Percentiles rank a stretch among this genome's conserved stretches.
phyloP scores from a whole-genome alignment of 2,888 invertebrate genomes.

The Leucophora obtusa region DNA sequence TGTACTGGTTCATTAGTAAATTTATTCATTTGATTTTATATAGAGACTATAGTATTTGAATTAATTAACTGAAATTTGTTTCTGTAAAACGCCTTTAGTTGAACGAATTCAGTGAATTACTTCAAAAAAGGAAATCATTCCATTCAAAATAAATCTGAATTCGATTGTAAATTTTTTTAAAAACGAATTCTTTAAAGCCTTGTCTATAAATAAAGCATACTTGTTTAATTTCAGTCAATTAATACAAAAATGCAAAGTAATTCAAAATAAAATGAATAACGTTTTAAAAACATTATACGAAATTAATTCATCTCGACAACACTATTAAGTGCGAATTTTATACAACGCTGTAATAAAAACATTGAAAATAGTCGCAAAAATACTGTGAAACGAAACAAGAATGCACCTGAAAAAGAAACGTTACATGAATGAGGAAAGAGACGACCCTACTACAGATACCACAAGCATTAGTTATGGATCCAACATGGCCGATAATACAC shows the following conservation, averaged over 20 bases:
- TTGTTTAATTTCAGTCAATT: neutral
- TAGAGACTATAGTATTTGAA: no score
- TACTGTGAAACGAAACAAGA: constrained; percentile 64
- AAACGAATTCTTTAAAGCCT: no score
- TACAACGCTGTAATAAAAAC: constrained; percentile 42
- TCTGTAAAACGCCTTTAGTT: no score
- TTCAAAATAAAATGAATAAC: constrained; percentile 9
- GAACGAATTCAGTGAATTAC: no score
- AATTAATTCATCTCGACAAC: constrained; percentile 20
- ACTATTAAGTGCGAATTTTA: constrained; percentile 28
- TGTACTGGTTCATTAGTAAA: no score
- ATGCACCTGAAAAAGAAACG: constrained; percentile 77
- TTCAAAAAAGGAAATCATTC: no score
- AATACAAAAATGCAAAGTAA: neutral
- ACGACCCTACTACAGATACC: constrained; percentile 66
- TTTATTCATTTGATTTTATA: no score
- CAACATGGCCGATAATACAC: constrained; percentile 95
- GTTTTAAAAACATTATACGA: constrained; percentile 16
- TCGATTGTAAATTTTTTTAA: no score
- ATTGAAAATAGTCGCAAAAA: constrained; percentile 17
- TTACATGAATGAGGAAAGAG: constrained; percentile 72
- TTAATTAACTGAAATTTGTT: no score
- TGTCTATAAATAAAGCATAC: neutral
- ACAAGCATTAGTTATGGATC: constrained; percentile 85
- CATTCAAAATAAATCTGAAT: no score